A percentile compares a stretch with the other conserved stretches of the same genome.
These are phyloP conservation scores for Bombus superbus DNA, from an alignment of 1,140 invertebrate genomes.

Conservation along the genomic window DNA sequence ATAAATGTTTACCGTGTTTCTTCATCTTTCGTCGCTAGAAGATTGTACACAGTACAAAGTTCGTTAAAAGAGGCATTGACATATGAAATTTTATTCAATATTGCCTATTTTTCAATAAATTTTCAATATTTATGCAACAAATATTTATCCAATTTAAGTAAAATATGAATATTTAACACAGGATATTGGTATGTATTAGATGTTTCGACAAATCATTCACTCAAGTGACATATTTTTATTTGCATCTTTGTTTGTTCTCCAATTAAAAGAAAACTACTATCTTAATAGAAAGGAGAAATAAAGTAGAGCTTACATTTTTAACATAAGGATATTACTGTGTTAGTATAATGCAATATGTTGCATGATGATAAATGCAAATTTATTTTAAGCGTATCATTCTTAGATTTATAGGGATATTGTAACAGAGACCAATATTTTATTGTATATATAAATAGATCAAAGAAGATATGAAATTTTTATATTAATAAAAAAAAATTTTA, in stretches of 20 bases:
- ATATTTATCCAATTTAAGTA: not conserved
- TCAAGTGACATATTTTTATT: not conserved
- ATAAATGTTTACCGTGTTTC: not conserved
- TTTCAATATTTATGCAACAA: not conserved
- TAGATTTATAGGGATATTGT: too few relatives aligned
- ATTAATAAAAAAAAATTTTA: not conserved
- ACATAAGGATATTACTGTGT: not conserved
- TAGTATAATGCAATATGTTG: too few relatives aligned
- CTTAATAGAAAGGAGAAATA: too few relatives aligned
- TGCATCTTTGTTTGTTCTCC: not conserved
- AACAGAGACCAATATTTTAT: too few relatives aligned
- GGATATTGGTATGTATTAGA: not conserved
- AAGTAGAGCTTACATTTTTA: not conserved
- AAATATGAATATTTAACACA: not conserved
- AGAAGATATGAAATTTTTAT: not conserved
- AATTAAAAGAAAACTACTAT: not conserved
- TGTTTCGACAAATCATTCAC: too few relatives aligned
- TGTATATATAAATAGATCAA: not conserved
- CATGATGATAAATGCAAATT: too few relatives aligned
- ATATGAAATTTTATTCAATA: too few relatives aligned
- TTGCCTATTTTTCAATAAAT: not conserved
- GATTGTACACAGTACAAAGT: not conserved
- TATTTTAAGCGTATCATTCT: too few relatives aligned
- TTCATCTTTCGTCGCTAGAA: not conserved
- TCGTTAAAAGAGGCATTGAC: too few relatives aligned